Base-by-base conservation (phyloP, 2,113 vertebrate genomes). In the Cyanistes caeruleus region DNA sequence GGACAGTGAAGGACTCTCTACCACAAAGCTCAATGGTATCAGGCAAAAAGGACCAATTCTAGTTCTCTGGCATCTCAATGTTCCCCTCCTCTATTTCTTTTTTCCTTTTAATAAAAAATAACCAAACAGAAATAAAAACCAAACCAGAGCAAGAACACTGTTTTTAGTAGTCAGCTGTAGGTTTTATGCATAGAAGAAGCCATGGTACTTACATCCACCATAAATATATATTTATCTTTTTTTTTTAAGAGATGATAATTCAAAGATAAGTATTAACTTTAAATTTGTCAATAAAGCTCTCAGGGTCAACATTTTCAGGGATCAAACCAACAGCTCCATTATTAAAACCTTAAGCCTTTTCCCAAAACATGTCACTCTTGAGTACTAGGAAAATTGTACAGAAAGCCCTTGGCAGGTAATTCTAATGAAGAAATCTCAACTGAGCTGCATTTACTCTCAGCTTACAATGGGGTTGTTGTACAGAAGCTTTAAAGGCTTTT, bases 271-370 rank as follows among this genome's bases (percentile, higher is more conserved):
- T 49, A 95, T 17, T 48, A 88, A 93, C 93, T 88, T 81, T 94
- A 84, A 86, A 80, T 93, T 91, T 87, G 78, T 56, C 78, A 94
- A 94, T 90, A 91, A 95, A 95, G 63, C 35, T 87, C 76, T 87
- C 48, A 63, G 62, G 81, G 84, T 96, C 86, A 92, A 58, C 9
- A 8, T 85, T 94, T 82, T 55, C 75, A 95, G 80, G 41, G 87
- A 95, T 97, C 90, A 91, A 93, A 90, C 23, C 81, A 97, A 97
- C 94, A 97, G 88, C 64, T 94, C 67, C 70, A 68, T 96, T 90
- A 96, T 95, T 93, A 97, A 97, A 97, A 95, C 55, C 27, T 31
- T 72, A 78, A 97, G 70, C 91, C 44, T 67, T 83, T 78, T 96
- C 90, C 55, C 53, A 80, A 91, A 89, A 60, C 67, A 58, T 65